phyloP scores from a whole-genome alignment of 1,140 invertebrate species.

The Gryon sp. region DNA sequence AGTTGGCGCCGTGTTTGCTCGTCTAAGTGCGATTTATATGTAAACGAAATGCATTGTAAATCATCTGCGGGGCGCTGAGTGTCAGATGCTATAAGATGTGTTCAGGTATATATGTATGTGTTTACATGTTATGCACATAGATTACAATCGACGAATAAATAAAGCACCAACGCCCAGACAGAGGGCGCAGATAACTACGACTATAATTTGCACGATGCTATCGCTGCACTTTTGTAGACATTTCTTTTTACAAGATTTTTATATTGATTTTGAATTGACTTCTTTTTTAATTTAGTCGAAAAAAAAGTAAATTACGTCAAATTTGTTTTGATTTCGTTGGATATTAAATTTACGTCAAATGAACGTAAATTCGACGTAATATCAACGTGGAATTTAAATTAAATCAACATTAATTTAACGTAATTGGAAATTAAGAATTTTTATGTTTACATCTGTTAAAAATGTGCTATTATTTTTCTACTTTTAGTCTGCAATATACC shows the following conservation, averaged over 20 bases:
- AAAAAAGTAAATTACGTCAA: no score
- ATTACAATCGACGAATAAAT: conserved; percentile 59
- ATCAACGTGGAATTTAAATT: no score
- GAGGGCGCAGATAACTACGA: conserved; percentile 49
- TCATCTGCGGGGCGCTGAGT: conserved; percentile 37
- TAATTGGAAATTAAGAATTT: no score
- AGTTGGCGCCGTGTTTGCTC: conserved; percentile 4
- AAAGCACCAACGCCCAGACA: conserved; percentile 49
- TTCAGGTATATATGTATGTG: conserved; percentile 22
- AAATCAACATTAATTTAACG: no score
- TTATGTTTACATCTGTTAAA: no score
- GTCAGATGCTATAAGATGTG: conserved; percentile 27
- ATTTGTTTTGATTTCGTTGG: no score
- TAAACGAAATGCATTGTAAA: conserved; percentile 57
- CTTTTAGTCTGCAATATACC: not conserved
- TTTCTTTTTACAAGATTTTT: no score
- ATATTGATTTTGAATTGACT: no score
- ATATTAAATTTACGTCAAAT: no score
- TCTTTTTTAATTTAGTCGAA: no score
- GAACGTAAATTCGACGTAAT: no score
- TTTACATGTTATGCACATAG: conserved; percentile 43
- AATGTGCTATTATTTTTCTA: not conserved
- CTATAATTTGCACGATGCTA: conserved; percentile 54
- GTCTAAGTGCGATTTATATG: conserved; percentile 33
- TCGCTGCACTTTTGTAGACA: conserved; percentile 32